Conservation (phyloP, 2,888 invertebrate genomes). For the Drosophila prostipennis region DNA sequence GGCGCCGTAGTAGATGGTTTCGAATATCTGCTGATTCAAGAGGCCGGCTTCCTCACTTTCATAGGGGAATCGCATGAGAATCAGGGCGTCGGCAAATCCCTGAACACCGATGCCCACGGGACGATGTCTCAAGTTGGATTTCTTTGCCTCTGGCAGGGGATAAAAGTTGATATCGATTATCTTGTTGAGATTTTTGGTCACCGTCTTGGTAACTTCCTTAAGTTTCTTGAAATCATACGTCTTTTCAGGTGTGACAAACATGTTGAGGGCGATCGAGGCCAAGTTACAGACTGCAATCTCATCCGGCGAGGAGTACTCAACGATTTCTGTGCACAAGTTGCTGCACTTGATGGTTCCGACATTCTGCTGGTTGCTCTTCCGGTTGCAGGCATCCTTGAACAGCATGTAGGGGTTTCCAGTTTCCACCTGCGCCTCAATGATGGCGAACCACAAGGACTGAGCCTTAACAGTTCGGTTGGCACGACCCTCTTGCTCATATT, state of each 20-base stretch:
- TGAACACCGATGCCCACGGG: slow-evolving; percentile 98
- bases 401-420: slow-evolving; percentile 99
- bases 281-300: slow-evolving; percentile 99
- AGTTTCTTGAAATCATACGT: slow-evolving; percentile 95
- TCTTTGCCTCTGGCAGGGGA: slow-evolving; percentile 94
- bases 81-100: slow-evolving; percentile 98
- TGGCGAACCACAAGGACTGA: slow-evolving; percentile 95
- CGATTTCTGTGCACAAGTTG: slow-evolving; percentile 98
- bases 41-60: slow-evolving; percentile 93
- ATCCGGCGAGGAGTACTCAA: slow-evolving; percentile 95
- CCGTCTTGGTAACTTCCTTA: slow-evolving; percentile 93
- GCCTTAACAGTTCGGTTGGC: slow-evolving; percentile 90
- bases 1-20: slow-evolving; percentile 98
- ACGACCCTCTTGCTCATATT: slow-evolving; percentile 92
- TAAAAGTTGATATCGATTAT: slow-evolving; percentile 99
- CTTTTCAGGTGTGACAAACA: slow-evolving; percentile 92
- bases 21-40: slow-evolving; percentile 98
- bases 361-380: slow-evolving; percentile 99
- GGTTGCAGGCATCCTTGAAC: slow-evolving; percentile 97
- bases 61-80: slow-evolving; percentile 96
- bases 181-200: slow-evolving; percentile 96
- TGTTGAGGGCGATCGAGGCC: slow-evolving; percentile 98
- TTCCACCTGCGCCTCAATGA: slow-evolving; percentile 97
- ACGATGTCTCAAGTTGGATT: slow-evolving; percentile 94
- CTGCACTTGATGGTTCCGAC: slow-evolving; percentile 99